A percentile compares a stretch with the other conserved stretches of the same genome.
These are phyloP conservation scores for Tineola bisselliella DNA, from an alignment of 2,888 invertebrate genomes.

Conservation along the genomic window DNA sequence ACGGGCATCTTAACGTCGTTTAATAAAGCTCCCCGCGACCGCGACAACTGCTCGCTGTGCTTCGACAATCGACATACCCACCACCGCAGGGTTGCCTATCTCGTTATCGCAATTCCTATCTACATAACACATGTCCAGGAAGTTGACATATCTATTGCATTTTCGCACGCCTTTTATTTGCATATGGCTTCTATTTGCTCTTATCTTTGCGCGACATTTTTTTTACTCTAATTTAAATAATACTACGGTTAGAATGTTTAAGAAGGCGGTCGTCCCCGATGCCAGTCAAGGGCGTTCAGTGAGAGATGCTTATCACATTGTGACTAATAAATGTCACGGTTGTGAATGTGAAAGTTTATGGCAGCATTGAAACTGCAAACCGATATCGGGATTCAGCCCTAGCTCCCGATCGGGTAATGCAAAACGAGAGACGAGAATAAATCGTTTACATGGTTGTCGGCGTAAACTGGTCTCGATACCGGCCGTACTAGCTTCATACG, in stretches of 20 bases:
- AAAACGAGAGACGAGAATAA: conserved; percentile 63
- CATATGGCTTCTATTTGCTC: not conserved
- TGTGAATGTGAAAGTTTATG: conserved; percentile 10
- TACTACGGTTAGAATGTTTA: not conserved
- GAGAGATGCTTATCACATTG: not conserved
- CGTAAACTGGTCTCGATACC: conserved; percentile 57
- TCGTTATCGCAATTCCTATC: not conserved
- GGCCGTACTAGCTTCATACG: conserved; percentile 9
- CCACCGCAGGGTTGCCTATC: conserved; percentile 11
- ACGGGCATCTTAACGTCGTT: conserved; percentile 59
- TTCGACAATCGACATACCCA: conserved; percentile 19
- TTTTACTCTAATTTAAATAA: not conserved
- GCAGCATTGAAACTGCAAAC: not conserved
- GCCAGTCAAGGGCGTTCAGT: not conserved
- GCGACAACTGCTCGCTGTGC: conserved; percentile 47
- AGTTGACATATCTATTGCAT: conserved; percentile 3
- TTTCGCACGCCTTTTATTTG: not conserved
- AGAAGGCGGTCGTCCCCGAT: not conserved
- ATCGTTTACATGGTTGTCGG: conserved; percentile 68
- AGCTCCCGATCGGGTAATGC: conserved; percentile 61
- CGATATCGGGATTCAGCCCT: conserved; percentile 38
- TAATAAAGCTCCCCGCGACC: conserved; percentile 58
- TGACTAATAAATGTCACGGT: conserved; percentile 1
- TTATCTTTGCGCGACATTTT: not conserved
- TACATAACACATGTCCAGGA: not conserved